phyloP scores from a whole-genome alignment of 2,113 vertebrate genomes.

The Genyomyrus donnyi region DNA sequence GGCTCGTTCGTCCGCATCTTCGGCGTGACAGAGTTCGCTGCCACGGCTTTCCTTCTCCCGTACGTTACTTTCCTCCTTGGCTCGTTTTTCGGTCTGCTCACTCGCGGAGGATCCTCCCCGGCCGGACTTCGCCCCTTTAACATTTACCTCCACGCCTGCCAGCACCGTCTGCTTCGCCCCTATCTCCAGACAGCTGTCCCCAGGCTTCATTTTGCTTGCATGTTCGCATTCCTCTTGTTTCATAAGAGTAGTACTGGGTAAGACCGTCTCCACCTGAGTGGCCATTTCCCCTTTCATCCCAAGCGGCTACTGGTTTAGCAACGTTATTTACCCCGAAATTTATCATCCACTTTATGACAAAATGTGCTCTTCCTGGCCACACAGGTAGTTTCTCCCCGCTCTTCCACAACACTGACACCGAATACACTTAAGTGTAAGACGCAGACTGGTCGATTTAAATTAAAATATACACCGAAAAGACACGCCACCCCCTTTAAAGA shows the following conservation, averaged over 20 bases:
- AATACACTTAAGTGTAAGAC: constrained; percentile 47
- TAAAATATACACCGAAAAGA: constrained; percentile 53
- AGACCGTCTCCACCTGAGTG: constrained; percentile 88
- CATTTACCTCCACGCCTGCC: constrained; percentile 41
- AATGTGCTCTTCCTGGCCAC: constrained; percentile 34
- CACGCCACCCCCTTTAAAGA: constrained; percentile 40
- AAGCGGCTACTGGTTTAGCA: neutral
- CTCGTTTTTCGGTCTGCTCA: constrained; percentile 54
- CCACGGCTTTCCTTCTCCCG: constrained; percentile 32
- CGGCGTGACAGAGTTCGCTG: constrained; percentile 45
- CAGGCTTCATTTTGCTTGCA: constrained; percentile 52
- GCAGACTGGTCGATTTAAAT: constrained; percentile 39
- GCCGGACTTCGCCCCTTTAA: constrained; percentile 37
- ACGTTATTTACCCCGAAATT: constrained; percentile 46
- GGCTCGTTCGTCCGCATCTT: constrained; percentile 40
- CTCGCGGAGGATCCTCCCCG: constrained; percentile 39
- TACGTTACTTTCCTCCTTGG: constrained; percentile 44
- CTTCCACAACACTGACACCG: constrained; percentile 44
- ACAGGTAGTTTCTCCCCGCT: constrained; percentile 39
- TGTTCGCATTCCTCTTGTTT: constrained; percentile 68
- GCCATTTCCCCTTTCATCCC: constrained; percentile 68
- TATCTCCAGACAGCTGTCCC: constrained; percentile 49
- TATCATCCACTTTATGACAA: constrained; percentile 41
- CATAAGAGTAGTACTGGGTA: constrained; percentile 67
- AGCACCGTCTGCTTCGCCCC: constrained; percentile 51